Percentiles rank a stretch among this genome's conserved stretches.
These are phyloP conservation scores for Mesodorylaimus sp. DNA, from an alignment of 2,888 invertebrate genomes.

Conservation along the genomic window DNA sequence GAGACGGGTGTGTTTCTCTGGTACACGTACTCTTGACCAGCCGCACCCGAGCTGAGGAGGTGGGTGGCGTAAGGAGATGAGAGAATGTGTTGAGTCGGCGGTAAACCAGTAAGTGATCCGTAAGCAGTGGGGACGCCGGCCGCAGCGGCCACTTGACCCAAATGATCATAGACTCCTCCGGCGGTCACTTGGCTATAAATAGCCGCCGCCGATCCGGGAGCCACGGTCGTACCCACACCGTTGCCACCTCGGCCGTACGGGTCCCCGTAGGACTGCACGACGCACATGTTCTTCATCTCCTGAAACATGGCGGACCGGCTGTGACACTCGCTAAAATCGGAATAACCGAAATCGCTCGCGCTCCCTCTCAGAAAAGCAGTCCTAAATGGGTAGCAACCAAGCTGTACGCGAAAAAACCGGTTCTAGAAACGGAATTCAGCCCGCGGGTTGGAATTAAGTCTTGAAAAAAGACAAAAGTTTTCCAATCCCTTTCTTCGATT, in stretches of 20 bases:
- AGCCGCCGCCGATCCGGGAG: not conserved
- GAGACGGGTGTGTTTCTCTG: not conserved
- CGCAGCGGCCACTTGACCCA: conserved; percentile 2
- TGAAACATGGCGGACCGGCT: not conserved
- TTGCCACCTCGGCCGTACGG: not conserved
- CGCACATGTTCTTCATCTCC: conserved; percentile 6
- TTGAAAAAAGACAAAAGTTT: too few species aligned
- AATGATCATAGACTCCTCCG: conserved; percentile 9
- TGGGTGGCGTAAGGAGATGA: not conserved
- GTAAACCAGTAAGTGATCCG: conserved; percentile 1
- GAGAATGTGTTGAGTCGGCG: conserved; percentile 1
- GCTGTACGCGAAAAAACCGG: not conserved
- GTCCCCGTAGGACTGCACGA: too few species aligned
- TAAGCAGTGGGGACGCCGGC: not conserved
- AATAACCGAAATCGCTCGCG: not conserved
- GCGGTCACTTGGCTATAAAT: not conserved
- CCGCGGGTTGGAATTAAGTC: too few species aligned
- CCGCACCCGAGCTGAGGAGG: conserved; percentile 11
- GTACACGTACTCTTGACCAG: not conserved
- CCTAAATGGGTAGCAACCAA: not conserved
- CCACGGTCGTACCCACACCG: too few species aligned
- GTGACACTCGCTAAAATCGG: too few species aligned
- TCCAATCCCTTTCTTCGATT: too few species aligned
- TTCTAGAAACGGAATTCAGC: too few species aligned
- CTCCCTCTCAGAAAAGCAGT: too few species aligned